Evolutionary conservation across 2,888 invertebrate genomes (phyloP), one percentile per base, ranked within the genome.

Genomic region (Stenolophus ochropezus): DNA sequence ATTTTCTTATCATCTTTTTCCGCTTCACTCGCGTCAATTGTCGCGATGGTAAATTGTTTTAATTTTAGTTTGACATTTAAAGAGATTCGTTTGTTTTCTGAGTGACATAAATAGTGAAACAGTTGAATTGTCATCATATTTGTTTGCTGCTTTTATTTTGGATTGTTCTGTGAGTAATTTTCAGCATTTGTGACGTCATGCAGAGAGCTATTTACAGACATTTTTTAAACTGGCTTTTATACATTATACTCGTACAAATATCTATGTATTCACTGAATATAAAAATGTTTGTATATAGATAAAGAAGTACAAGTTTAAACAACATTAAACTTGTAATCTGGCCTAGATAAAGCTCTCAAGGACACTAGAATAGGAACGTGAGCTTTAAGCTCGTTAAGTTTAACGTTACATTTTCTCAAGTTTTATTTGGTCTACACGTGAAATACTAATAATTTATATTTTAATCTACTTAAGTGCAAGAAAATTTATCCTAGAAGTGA

Each of bases 11-110:
- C 16, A 0, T 14, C 14, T 51, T 51, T n/a, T 51, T 51, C 51
- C 51, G 1, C 14, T 5, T n/a, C 2, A 5, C 51, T 14, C 51
- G 11, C 5, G 14, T 51, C 51, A 51, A 16, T 5, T 51, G 65
- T 69, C 65, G 33, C 61, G 14, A 23, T 69, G 33, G 18, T 69
- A 61, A 61, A 61, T 61, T 61, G 61, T 61, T 61, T 61, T 61
- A 61, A 61, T 23, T 61, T 25, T 61, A 61, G 61, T 61, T 25
- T 69, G 65, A 69, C 65, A 69, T 69, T 69, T 69, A 33, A 69
- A 61, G n/a, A 42, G 65, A 27, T 69, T 69, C 18, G 27, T 69
- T 18, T 69, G 8, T 69, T 69, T 69, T 69, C 27, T 69, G 65
- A 65, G 65, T 65, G 65, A 69, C 65, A 33, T 33, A 69, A 69